phyloP scores from a whole-genome alignment of 37 sponge, comb jelly and placozoan genomes.

The Tethya wilhelma region DNA sequence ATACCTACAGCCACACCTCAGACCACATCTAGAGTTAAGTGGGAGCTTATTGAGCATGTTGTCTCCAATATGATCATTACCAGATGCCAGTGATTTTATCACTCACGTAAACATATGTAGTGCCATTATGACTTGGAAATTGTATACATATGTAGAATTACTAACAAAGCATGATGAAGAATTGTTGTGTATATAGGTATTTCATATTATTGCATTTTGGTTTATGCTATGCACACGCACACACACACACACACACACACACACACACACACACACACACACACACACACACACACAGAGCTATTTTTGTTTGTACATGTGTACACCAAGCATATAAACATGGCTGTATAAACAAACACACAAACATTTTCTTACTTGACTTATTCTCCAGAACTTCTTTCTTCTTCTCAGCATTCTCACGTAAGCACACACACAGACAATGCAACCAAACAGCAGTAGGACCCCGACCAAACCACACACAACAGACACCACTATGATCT shows the following conservation, averaged over 20 bases:
- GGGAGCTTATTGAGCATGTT: not conserved
- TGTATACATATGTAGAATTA: no score
- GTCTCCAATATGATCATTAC: not conserved
- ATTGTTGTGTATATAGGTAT: no score
- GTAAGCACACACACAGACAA: not conserved
- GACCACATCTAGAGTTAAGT: no score
- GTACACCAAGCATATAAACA: no score
- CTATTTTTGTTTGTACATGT: no score
- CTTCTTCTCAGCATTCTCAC: not conserved
- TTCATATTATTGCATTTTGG: no score
- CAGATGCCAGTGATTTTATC: not conserved
- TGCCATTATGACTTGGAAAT: not conserved
- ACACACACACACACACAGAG: slow-evolving; percentile 5
- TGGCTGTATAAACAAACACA: no score
- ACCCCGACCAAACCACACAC: not conserved
- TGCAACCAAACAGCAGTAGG: not conserved
- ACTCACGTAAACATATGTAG: not conserved
- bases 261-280: slow-evolving; percentile 33
- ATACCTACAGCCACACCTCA: no score
- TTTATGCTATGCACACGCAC: slow-evolving; percentile 7
- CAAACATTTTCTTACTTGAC: not conserved
- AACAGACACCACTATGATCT: not conserved
- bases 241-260: slow-evolving; percentile 54
- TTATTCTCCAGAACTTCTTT: not conserved
- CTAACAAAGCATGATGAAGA: no score